Evolutionary conservation across 1,140 invertebrate genomes (phyloP).

Genomic region (Helicorthomorpha holstii): DNA sequence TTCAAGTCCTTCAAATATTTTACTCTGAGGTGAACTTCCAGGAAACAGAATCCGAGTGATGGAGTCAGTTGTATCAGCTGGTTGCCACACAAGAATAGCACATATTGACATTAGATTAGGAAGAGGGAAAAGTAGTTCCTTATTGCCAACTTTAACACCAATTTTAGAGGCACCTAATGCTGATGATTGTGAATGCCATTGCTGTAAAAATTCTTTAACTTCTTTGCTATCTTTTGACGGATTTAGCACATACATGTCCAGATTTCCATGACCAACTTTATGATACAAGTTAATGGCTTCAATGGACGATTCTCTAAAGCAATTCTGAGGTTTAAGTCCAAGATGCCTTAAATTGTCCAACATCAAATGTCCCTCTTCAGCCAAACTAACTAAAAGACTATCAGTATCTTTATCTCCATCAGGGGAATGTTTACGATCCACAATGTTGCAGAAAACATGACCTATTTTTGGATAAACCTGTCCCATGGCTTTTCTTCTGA

Average conservation of each 20-base stretch:
- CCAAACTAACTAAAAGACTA: conserved; percentile 62
- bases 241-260: conserved; percentile 94
- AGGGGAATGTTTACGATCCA: conserved; percentile 35
- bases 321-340: conserved; percentile 62
- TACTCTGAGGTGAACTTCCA: conserved; percentile 83
- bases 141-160: conserved; percentile 25
- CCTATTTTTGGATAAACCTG: conserved; percentile 89
- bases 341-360: conserved; percentile 64
- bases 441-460: conserved; percentile 84
- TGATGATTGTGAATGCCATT: conserved; percentile 54
- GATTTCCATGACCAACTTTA: conserved; percentile 86
- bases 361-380: conserved; percentile 70
- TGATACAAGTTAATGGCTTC: conserved; percentile 92
- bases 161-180: conserved; percentile 16
- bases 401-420: conserved; percentile 68
- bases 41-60: conserved; percentile 90
- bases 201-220: conserved; percentile 76
- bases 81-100: conserved; percentile 83
- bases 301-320: conserved; percentile 44
- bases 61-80: conserved; percentile 77
- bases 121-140: conserved; percentile 62
- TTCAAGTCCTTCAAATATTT: conserved; percentile 87
- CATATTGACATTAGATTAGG: conserved; percentile 86
- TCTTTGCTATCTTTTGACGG: conserved; percentile 80
- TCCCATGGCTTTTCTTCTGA: conserved; percentile 52